Evolutionary conservation across 2,797 vertebrate species (phyloP).

Genomic region (Molossus alvarezi): DNA sequence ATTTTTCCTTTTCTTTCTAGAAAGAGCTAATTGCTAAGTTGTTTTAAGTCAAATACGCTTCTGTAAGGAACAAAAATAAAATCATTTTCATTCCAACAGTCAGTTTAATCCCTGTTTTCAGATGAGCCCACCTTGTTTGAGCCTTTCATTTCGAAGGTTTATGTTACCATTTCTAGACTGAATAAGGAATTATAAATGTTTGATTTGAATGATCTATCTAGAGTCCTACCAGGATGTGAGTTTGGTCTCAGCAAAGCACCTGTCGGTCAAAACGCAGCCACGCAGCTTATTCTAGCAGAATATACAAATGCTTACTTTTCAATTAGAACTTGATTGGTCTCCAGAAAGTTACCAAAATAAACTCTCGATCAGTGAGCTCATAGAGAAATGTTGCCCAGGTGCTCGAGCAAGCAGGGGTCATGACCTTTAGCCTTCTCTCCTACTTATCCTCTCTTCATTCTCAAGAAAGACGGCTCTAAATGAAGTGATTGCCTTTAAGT

Average conservation of each 20-base stretch:
- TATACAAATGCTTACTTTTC: slow-evolving; percentile 55
- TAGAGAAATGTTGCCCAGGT: slow-evolving; percentile 74
- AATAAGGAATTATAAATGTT: not conserved
- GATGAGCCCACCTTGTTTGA: not conserved
- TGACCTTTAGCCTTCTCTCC: slow-evolving; percentile 57
- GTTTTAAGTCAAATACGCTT: slow-evolving; percentile 5
- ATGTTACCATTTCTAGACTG: not conserved
- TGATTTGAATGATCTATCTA: not conserved
- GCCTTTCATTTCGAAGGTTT: not conserved
- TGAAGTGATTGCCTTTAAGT: slow-evolving; percentile 67
- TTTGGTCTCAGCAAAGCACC: not conserved
- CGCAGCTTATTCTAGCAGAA: not conserved
- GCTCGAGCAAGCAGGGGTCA: slow-evolving; percentile 54
- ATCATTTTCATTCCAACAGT: not conserved
- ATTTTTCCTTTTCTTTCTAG: not conserved
- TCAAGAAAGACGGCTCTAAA: slow-evolving; percentile 64
- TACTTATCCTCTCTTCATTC: slow-evolving; percentile 37
- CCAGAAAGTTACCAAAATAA: slow-evolving; percentile 72
- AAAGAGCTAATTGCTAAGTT: not conserved
- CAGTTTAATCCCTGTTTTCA: not conserved
- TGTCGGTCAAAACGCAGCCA: accelerated
- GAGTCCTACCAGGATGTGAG: not conserved
- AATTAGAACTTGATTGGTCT: slow-evolving; percentile 69
- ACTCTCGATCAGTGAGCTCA: slow-evolving; percentile 56
- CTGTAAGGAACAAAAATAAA: slow-evolving; percentile 19